phyloP scores from a whole-genome alignment of 2,888 invertebrate species.

The Apodemia hepburni region DNA sequence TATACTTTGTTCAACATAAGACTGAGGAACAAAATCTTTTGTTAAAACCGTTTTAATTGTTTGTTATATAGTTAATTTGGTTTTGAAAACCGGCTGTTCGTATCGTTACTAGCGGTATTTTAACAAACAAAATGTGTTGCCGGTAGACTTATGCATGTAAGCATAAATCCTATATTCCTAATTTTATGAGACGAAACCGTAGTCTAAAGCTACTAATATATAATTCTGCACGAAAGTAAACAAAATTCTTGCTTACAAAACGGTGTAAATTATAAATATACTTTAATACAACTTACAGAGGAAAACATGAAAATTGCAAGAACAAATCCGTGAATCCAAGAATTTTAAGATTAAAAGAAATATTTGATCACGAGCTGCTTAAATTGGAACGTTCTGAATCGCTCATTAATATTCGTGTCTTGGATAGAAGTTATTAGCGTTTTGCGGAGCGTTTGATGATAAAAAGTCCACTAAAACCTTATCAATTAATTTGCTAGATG shows the following conservation, averaged over 20 bases:
- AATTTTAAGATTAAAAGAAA: constrained; percentile 28
- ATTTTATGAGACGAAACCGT: too few species aligned
- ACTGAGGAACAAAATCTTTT: too few species aligned
- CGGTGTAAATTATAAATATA: background rate
- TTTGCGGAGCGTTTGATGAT: constrained; percentile 23
- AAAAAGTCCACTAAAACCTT: constrained; percentile 25
- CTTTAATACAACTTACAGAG: background rate
- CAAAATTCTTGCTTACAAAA: background rate
- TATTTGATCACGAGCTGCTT: constrained; percentile 29
- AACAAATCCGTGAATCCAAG: constrained; percentile 16
- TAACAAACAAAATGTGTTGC: too few species aligned
- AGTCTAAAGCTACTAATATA: background rate
- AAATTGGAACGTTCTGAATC: constrained; percentile 27
- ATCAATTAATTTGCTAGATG: constrained; percentile 23
- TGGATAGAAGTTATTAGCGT: constrained; percentile 27
- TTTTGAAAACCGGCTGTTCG: too few species aligned
- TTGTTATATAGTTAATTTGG: too few species aligned
- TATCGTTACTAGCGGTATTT: too few species aligned
- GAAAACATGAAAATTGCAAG: constrained; percentile 21
- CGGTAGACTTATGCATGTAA: too few species aligned
- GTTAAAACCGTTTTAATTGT: too few species aligned
- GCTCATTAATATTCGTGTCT: constrained; percentile 31
- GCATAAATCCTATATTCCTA: too few species aligned
- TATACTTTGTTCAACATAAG: too few species aligned
- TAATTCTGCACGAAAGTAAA: background rate